These are phyloP conservation scores for Chascanopsetta lugubris DNA, from an alignment of 2,113 vertebrate species.

Conservation along the genomic window DNA sequence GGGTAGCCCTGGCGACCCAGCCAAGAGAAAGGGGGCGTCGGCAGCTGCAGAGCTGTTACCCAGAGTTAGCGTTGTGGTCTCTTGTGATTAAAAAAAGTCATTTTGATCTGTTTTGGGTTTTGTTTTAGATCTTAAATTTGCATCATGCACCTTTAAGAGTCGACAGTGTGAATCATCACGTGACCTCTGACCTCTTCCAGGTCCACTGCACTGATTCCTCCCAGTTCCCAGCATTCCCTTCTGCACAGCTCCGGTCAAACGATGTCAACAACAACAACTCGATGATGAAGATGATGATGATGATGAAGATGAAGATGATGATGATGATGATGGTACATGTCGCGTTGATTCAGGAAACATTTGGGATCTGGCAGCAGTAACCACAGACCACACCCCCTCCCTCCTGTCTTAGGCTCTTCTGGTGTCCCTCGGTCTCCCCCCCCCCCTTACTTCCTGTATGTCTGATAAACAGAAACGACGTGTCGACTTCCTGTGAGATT, in stretches of 20 bases:
- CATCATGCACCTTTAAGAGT: too few species aligned
- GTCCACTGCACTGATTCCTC: slow-evolving; percentile 81
- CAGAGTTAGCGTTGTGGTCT: too few species aligned
- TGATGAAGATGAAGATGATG: slow-evolving; percentile 25
- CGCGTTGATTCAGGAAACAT: slow-evolving; percentile 53
- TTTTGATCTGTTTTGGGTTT: too few species aligned
- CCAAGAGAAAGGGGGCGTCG: too few species aligned
- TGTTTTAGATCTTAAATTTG: too few species aligned
- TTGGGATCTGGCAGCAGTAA: slow-evolving; percentile 70
- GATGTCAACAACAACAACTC: slow-evolving; percentile 32
- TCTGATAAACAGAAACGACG: slow-evolving; percentile 52
- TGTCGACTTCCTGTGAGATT: slow-evolving; percentile 66
- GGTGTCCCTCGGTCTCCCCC: slow-evolving; percentile 52
- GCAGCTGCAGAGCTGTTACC: too few species aligned
- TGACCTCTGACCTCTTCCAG: slow-evolving; percentile 35
- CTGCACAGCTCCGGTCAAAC: slow-evolving; percentile 75
- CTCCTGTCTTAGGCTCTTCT: slow-evolving; percentile 51
- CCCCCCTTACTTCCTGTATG: slow-evolving; percentile 38
- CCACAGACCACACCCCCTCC: slow-evolving; percentile 20
- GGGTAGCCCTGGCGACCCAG: too few species aligned
- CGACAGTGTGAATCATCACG: too few species aligned
- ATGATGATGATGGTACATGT: slow-evolving; percentile 2
- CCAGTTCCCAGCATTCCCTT: slow-evolving; percentile 82
- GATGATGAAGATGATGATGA: too few species aligned
- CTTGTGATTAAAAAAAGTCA: too few species aligned